Percentiles rank a stretch among this genome's conserved stretches.
Evolutionary conservation across 2,797 vertebrate species (phyloP).

Genomic region (Perdix hodgsoniae): DNA sequence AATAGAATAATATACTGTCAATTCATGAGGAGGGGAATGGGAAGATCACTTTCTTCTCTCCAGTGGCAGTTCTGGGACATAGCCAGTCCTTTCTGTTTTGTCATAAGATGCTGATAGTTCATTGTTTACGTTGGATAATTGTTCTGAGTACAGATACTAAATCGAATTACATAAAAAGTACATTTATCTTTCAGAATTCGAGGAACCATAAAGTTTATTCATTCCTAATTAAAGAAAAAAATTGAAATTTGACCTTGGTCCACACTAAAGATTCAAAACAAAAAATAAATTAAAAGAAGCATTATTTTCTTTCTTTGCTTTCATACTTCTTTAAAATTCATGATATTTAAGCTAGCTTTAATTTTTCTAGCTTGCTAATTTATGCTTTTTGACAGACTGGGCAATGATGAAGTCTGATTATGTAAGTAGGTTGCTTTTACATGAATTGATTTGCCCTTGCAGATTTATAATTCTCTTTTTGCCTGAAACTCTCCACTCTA

Average conservation of each 20-base stretch:
- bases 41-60: not conserved
- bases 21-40: not conserved
- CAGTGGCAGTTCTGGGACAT: not conserved
- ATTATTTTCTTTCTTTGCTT: not conserved
- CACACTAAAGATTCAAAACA: not conserved
- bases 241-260: not conserved
- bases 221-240: not conserved
- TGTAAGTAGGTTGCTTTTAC: not conserved
- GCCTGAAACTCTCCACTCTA: not conserved
- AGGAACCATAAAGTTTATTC: not conserved
- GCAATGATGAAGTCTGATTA: not conserved
- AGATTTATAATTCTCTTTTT: not conserved
- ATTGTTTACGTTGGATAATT: not conserved
- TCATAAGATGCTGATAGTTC: not conserved
- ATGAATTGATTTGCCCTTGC: not conserved
- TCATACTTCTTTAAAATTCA: not conserved
- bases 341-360: not conserved
- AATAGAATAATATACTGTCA: not conserved
- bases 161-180: not conserved
- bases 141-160: not conserved
- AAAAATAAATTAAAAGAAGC: not conserved
- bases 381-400: not conserved
- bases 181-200: not conserved
- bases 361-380: not conserved
- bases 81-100: not conserved